Evolutionary conservation across 2,888 invertebrate species (phyloP).

Genomic region (Phasia obesa): DNA sequence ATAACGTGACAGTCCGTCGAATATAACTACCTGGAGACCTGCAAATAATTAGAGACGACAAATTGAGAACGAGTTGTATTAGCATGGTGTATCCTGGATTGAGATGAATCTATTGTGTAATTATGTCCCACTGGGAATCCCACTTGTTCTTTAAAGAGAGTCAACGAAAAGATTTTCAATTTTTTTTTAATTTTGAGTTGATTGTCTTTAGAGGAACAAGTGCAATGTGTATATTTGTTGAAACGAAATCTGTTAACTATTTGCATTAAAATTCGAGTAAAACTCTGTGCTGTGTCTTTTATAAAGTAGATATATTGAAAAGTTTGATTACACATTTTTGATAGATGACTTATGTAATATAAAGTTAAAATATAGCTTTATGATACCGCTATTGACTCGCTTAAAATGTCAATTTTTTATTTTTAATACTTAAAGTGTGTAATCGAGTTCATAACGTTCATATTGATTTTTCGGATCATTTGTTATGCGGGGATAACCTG

Average conservation of each 20-base stretch:
- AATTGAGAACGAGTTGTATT: too few relatives aligned
- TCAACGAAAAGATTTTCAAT: too few relatives aligned
- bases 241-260: neutral
- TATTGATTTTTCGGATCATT: constrained; percentile 98
- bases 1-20: too few relatives aligned
- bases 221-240: neutral
- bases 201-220: too few relatives aligned
- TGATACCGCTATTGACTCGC: neutral
- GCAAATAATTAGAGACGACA: too few relatives aligned
- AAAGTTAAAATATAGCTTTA: constrained; percentile 2
- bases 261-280: neutral
- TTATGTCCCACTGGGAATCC: too few relatives aligned
- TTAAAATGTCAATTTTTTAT: too few relatives aligned
- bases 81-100: too few relatives aligned
- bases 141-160: too few relatives aligned
- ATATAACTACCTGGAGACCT: too few relatives aligned
- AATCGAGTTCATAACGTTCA: constrained; percentile 96
- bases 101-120: too few relatives aligned
- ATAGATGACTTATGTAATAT: constrained; percentile 12
- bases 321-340: constrained; percentile 18
- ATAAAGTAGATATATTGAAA: constrained; percentile 13
- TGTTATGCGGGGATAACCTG: constrained; percentile 97
- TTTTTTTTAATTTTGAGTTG: too few relatives aligned
- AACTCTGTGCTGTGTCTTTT: neutral
- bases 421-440: constrained; percentile 90